Percentiles rank a stretch among this genome's conserved stretches.
phyloP scores from a whole-genome alignment of 2,888 invertebrate genomes.

The Napeogenes inachia region DNA sequence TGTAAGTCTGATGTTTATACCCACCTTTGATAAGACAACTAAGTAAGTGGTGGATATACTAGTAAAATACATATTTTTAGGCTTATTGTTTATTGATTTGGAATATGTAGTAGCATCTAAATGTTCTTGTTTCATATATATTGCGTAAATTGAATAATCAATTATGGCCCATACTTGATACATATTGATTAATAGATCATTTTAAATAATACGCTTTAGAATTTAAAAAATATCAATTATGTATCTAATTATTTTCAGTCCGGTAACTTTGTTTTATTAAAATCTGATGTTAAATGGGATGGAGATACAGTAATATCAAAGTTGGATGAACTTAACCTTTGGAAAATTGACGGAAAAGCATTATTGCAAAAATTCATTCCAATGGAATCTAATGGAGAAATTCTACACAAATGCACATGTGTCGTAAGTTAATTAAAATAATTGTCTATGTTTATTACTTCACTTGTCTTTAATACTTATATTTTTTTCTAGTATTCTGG shows the following conservation, averaged over 20 bases:
- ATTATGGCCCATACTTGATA: too few relatives aligned
- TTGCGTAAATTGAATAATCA: too few relatives aligned
- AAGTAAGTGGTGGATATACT: too few relatives aligned
- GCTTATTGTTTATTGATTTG: too few relatives aligned
- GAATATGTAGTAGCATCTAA: too few relatives aligned
- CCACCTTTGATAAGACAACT: neutral
- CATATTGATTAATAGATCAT: too few relatives aligned
- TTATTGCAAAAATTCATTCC: constrained; percentile 82
- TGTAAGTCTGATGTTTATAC: neutral
- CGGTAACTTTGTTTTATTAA: constrained; percentile 81
- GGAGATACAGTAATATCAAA: constrained; percentile 75
- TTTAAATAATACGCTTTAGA: too few relatives aligned
- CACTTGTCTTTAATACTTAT: constrained; percentile 10
- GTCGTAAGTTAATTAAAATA: constrained; percentile 63
- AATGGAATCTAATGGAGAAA: constrained; percentile 76
- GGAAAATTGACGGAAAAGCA: constrained; percentile 83
- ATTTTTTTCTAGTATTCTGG: constrained; percentile 75
- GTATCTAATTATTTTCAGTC: constrained; percentile 61
- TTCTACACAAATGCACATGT: constrained; percentile 79
- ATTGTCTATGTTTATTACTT: constrained; percentile 7
- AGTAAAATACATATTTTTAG: too few relatives aligned
- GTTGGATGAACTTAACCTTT: constrained; percentile 78
- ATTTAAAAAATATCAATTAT: too few relatives aligned
- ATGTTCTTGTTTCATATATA: too few relatives aligned
- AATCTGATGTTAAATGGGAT: constrained; percentile 79